Evolutionary conservation across 2,888 invertebrate species (phyloP).

Genomic region (Phragmatobia fuliginosa): DNA sequence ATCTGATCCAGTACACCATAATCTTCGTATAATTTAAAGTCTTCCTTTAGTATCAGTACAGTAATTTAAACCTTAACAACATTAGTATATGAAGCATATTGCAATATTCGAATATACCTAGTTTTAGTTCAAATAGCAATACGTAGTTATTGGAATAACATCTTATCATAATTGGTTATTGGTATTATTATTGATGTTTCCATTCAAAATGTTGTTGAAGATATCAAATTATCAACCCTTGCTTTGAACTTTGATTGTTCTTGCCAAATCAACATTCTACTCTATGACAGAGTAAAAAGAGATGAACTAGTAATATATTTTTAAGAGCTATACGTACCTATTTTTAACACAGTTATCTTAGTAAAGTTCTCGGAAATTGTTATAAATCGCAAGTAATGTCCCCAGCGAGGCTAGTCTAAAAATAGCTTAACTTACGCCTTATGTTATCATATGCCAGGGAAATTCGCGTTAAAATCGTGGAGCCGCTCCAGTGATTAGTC

Average conservation of each 20-base stretch:
- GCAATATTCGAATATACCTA: constrained; percentile 8
- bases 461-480: too few species aligned
- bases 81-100: constrained; percentile 31
- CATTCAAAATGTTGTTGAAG: constrained; percentile 21
- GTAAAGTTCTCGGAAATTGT: too few species aligned
- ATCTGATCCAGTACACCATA: constrained; percentile 28
- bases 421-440: too few species aligned
- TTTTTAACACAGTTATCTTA: too few species aligned
- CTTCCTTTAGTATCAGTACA: constrained; percentile 25
- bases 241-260: not conserved
- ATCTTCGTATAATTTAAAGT: constrained; percentile 22
- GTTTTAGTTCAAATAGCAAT: constrained; percentile 15
- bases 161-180: constrained; percentile 17
- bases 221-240: not conserved
- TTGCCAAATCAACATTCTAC: not conserved
- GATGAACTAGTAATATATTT: too few species aligned
- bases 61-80: constrained; percentile 38
- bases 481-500: too few species aligned
- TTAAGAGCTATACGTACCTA: too few species aligned
- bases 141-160: constrained; percentile 11
- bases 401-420: too few species aligned
- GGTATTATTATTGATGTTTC: constrained; percentile 5
- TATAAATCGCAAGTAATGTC: too few species aligned
- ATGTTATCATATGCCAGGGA: too few species aligned
- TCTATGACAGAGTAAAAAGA: not conserved